Evolutionary conservation across 2,888 invertebrate genomes (phyloP), one percentile per base, ranked within the genome.

Genomic region (Bruchidius siliquastri): DNA sequence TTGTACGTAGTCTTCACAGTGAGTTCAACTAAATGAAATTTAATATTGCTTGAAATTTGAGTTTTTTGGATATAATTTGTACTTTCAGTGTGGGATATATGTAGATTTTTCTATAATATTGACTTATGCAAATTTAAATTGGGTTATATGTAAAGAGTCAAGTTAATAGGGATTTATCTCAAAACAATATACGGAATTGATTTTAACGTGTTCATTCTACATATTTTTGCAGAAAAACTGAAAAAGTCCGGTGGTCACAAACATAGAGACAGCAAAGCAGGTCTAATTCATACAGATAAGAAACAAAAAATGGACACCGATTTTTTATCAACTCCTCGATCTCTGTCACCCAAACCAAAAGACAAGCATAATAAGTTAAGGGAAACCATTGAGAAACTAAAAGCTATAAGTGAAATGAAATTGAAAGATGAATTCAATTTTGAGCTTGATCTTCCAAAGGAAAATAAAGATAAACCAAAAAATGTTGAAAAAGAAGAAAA

Each of bases 341-440:
- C 76, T 2, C 22, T 75, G n/a, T 78, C 80, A 0, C 79, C 82
- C 3, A 84, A 83, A 77, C 82, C 84, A 68, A 86, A 85, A 79
- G 86, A 86, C 74, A 87, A 87, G 76, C 86, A 87, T 74, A 86
- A 85, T 76, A 86, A 86, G 76, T 76, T 87, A 21, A 75, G 86
- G 20, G 86, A 87, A 79, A 91, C 91, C 0, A 91, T 91, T 72
- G 91, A 91, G 83, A 91, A 91, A 82, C 81, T 91, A 20, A 91
- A 91, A 84, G 90, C 90, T 18, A 91, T 90, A 83, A 90, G 89
- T 82, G 90, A 90, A 80, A 88, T 89, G 74, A 88, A 88, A 78
- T 87, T 88, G 21, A 77, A 76, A 75, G 76, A 70, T 71, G 82
- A 82, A 69, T 80, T 80, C 22, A 80, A 80, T 69, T 83, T 83